Evolutionary conservation across 2,797 vertebrate species (phyloP).

Genomic region (Cynodonichthys magdalenae): DNA sequence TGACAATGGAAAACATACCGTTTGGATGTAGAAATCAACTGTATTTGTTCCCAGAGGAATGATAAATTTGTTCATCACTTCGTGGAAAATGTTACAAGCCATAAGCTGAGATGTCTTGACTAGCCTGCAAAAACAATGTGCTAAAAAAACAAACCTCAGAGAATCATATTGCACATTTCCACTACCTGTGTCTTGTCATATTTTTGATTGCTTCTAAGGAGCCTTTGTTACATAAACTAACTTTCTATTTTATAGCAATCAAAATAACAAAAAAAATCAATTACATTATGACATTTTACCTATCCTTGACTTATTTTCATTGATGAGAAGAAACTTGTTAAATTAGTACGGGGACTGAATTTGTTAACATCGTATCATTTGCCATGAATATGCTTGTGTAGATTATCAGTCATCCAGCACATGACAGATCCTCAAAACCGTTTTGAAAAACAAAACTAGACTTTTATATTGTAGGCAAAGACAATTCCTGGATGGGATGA

Average conservation of each 20-base stretch:
- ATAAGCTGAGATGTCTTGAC: slow-evolving; percentile 27
- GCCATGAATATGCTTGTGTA: neutral
- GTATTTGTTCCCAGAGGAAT: slow-evolving; percentile 36
- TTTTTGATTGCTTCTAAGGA: slow-evolving; percentile 5
- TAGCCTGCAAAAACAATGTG: slow-evolving; percentile 54
- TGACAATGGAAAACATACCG: slow-evolving; percentile 63
- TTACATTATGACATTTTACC: no score
- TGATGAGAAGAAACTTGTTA: no score
- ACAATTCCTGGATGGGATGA: no score
- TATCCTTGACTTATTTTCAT: no score
- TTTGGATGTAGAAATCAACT: slow-evolving; percentile 65
- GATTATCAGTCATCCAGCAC: no score
- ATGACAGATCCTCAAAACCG: no score
- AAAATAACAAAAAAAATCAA: slow-evolving; percentile 10
- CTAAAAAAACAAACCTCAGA: slow-evolving; percentile 16
- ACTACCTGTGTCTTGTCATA: neutral
- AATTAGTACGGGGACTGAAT: neutral
- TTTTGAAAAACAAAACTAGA: no score
- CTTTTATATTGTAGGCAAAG: no score
- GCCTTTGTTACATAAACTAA: slow-evolving; percentile 2
- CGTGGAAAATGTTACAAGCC: slow-evolving; percentile 34
- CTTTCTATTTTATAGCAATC: slow-evolving; percentile 8
- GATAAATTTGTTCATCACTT: slow-evolving; percentile 52
- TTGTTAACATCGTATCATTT: neutral
- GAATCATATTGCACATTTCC: neutral